Percentiles rank a stretch among this genome's conserved stretches.
Conservation (phyloP, 2,888 invertebrate genomes). For the Panorpa germanica region DNA sequence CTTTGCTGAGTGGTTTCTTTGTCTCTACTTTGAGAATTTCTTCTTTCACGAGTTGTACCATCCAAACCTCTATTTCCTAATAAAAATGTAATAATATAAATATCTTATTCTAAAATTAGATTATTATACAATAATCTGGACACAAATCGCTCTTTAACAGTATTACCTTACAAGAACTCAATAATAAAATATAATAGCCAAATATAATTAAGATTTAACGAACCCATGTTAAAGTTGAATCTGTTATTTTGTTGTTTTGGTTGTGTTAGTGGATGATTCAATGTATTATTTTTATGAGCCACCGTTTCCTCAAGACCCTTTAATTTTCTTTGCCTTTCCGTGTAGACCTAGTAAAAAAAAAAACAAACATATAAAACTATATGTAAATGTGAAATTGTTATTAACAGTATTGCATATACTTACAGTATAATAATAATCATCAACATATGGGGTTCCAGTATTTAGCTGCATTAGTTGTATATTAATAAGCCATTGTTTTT, state of each 20-base stretch:
- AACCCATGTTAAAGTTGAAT: too few species aligned
- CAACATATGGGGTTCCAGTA: conserved; percentile 87
- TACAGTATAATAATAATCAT: conserved; percentile 93
- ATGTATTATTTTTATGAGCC: conserved; percentile 40
- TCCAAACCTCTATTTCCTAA: conserved; percentile 23
- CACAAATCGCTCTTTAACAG: too few species aligned
- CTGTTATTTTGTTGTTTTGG: conserved; percentile 27
- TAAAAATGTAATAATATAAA: too few species aligned
- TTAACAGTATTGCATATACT: too few species aligned
- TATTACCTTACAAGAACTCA: too few species aligned
- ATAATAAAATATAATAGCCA: too few species aligned
- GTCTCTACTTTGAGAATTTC: conserved; percentile 32
- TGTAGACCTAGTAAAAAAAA: conserved; percentile 30
- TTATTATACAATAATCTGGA: too few species aligned
- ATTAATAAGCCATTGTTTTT: conserved; percentile 92
- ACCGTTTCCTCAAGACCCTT: conserved; percentile 35
- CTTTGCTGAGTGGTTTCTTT: conserved; percentile 30
- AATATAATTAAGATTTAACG: too few species aligned
- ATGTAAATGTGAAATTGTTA: not conserved
- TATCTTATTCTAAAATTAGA: too few species aligned
- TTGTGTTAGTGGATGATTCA: conserved; percentile 37
- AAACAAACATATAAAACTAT: conserved; percentile 4
- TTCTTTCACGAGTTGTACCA: conserved; percentile 30
- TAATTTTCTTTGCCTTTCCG: conserved; percentile 39
- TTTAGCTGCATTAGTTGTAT: conserved; percentile 88